Conservation (phyloP, 2,888 invertebrate genomes). For the Timema cristinae region DNA sequence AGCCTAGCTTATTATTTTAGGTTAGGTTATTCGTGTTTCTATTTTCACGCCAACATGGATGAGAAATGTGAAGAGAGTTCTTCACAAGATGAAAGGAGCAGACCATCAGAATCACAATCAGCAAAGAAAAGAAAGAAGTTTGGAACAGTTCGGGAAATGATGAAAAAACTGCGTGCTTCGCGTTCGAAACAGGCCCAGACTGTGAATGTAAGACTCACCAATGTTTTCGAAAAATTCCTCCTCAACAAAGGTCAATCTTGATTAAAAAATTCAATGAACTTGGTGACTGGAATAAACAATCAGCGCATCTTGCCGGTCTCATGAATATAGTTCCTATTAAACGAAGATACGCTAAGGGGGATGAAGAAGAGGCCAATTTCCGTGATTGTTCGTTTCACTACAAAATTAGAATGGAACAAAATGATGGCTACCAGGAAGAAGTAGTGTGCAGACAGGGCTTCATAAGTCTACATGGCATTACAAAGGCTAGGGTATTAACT, state of each 20-base stretch:
- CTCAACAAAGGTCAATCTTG: too few relatives aligned
- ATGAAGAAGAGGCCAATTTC: constrained; percentile 1
- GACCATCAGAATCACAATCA: too few relatives aligned
- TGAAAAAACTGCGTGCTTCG: too few relatives aligned
- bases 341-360: constrained; percentile 2
- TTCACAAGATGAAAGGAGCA: too few relatives aligned
- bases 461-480: neutral
- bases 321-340: constrained; percentile 1
- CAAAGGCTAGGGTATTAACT: neutral
- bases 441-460: constrained; percentile 5
- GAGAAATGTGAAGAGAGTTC: too few relatives aligned
- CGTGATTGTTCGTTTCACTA: constrained; percentile 5
- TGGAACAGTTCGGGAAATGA: too few relatives aligned
- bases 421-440: constrained; percentile 2
- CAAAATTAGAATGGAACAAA: constrained; percentile 5
- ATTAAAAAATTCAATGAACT: neutral
- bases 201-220: too few relatives aligned
- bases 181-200: too few relatives aligned
- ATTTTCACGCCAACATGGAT: too few relatives aligned
- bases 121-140: too few relatives aligned
- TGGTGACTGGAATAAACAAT: constrained; percentile 9
- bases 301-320: constrained; percentile 4
- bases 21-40: too few relatives aligned
- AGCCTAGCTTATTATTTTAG: too few relatives aligned
- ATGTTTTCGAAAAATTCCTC: constrained; percentile 38